Percentiles rank a stretch among this genome's conserved stretches.
These are phyloP conservation scores for Drosophila sechellia DNA, from an alignment of 1,140 invertebrate genomes.

Conservation along the genomic window DNA sequence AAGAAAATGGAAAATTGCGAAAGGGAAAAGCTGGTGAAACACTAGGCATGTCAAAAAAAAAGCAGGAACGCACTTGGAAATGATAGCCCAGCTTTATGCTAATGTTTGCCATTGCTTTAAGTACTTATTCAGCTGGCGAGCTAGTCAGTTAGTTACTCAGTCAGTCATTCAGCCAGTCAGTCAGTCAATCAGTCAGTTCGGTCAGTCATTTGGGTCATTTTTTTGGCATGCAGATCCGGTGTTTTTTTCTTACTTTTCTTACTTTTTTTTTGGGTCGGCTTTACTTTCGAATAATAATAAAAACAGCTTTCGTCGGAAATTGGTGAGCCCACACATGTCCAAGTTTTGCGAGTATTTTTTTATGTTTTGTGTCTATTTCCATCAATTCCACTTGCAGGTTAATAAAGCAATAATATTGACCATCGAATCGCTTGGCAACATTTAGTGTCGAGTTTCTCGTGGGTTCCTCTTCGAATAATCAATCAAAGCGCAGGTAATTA, in stretches of 20 bases:
- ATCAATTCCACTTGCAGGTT: conserved; percentile 36
- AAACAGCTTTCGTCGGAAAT: conserved; percentile 34
- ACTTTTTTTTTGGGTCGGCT: conserved; percentile 3
- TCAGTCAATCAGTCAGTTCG: conserved; percentile 1
- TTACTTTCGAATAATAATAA: conserved; percentile 45
- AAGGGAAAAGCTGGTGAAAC: conserved; percentile 52
- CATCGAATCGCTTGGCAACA: conserved; percentile 14
- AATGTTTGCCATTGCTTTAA: conserved; percentile 73
- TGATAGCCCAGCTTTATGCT: conserved; percentile 82
- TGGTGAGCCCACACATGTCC: conserved; percentile 22
- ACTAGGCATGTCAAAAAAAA: conserved; percentile 57
- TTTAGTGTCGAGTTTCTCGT: not conserved
- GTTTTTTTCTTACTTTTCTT: not conserved
- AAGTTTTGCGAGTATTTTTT: not conserved
- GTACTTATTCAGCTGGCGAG: conserved; percentile 53
- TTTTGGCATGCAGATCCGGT: conserved; percentile 42
- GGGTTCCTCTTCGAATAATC: not conserved
- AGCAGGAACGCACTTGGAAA: conserved; percentile 66
- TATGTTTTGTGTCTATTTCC: conserved; percentile 10
- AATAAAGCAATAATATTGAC: conserved; percentile 44
- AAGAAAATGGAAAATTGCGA: conserved; percentile 37
- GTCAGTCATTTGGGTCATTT: conserved; percentile 28
- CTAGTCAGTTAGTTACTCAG: conserved; percentile 37
- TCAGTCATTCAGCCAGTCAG: conserved; percentile 13
- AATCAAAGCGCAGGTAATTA: not conserved